These are phyloP conservation scores for Pogona vitticeps DNA, from an alignment of 2,113 vertebrate species.

Conservation along the genomic window DNA sequence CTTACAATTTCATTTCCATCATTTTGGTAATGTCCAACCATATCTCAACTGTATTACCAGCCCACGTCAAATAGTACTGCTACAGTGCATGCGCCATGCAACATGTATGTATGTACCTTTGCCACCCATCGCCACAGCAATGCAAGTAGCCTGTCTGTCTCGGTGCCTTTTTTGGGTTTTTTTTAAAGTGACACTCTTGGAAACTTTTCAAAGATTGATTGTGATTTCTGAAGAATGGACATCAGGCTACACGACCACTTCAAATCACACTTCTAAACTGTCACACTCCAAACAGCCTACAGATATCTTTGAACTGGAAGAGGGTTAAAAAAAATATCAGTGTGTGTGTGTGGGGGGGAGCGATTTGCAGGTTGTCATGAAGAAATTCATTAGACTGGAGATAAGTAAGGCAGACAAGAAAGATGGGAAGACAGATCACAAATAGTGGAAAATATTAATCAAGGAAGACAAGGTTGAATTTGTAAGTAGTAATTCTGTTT, in stretches of 20 bases:
- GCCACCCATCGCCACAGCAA: background rate
- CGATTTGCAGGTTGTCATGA: slow-evolving; percentile 53
- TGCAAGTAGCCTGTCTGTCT: background rate
- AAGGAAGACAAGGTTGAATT: slow-evolving; percentile 24
- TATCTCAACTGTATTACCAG: background rate
- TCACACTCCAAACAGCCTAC: slow-evolving; percentile 26
- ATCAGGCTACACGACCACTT: slow-evolving; percentile 34
- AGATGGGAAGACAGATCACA: slow-evolving; percentile 40
- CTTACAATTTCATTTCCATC: no score
- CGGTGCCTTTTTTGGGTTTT: background rate
- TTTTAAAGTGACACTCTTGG: background rate
- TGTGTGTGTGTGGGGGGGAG: slow-evolving; percentile 33
- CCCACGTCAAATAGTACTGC: background rate
- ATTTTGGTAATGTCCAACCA: background rate
- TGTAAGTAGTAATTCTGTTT: slow-evolving; percentile 25
- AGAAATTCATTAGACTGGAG: slow-evolving; percentile 28
- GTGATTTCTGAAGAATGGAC: slow-evolving; percentile 55
- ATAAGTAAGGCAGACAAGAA: slow-evolving; percentile 42
- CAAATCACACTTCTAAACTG: slow-evolving; percentile 55
- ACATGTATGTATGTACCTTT: background rate
- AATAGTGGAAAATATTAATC: slow-evolving; percentile 53
- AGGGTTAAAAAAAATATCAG: slow-evolving; percentile 58
- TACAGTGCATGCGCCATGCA: background rate
- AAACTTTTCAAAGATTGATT: background rate
- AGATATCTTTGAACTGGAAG: slow-evolving; percentile 30